Percentiles rank a stretch among this genome's conserved stretches.
Evolutionary conservation across 2,113 vertebrate species (phyloP).

Genomic region (Cricetomys ansorgei): DNA sequence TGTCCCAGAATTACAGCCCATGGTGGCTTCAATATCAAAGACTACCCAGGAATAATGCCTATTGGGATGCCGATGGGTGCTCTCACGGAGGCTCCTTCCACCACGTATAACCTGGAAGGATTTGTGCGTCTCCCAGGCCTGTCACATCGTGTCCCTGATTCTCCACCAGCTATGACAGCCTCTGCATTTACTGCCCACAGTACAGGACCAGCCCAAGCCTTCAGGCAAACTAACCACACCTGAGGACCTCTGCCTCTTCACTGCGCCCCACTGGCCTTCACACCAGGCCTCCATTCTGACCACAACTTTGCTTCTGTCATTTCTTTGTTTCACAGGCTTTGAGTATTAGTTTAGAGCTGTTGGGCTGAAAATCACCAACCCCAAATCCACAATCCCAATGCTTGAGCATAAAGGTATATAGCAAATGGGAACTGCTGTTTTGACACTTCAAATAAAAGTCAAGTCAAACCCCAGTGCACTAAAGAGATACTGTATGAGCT

Average conservation of each 20-base stretch:
- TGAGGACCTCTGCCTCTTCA: not conserved
- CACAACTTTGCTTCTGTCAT: not conserved
- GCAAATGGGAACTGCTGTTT: not conserved
- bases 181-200: not conserved
- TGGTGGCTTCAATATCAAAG: not conserved
- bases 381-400: not conserved
- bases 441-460: not conserved
- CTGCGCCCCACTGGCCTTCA: not conserved
- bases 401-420: too few species aligned
- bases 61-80: not conserved
- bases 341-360: not conserved
- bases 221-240: not conserved
- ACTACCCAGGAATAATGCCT: not conserved
- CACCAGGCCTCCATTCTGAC: not conserved
- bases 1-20: too few species aligned
- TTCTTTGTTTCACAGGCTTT: not conserved
- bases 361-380: not conserved
- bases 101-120: not conserved
- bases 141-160: not conserved
- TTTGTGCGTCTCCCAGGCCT: not conserved
- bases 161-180: not conserved
- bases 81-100: not conserved
- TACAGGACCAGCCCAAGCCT: not conserved
- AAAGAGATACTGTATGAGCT: not conserved
- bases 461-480: too few species aligned